Base-by-base conservation (phyloP, 2,888 invertebrate genomes). In the Spialia ferax region DNA sequence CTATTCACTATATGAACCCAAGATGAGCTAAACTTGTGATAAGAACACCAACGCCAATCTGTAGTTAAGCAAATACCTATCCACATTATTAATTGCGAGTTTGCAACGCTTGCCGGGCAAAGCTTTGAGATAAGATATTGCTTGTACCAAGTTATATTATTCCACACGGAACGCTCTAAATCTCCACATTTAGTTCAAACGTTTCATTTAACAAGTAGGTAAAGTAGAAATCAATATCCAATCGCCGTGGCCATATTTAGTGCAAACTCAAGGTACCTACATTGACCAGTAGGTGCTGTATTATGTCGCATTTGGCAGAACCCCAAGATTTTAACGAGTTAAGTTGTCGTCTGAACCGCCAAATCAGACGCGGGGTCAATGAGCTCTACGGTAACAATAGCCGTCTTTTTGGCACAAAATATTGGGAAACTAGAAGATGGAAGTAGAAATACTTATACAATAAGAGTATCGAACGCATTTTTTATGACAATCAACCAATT, bases 311-410 rank as follows among this genome's bases (percentile, higher is more conserved):
- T 66, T 66, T 66, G 66, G 66, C 66, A 55, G 20, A 15, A 42
- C 7, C 15, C 54, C 60, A 66, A 54, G 42, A 54, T 32, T 60
- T 60, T 66, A 60, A 66, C 45, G 45, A 66, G 54, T 55, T 50
- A 55, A 54, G 66, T 66, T 54, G 65, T 59, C 57, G 50, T 60
- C 60, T 60, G 54, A 54, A 50, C 38, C 52, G 18, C 65, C 22
- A 42, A 35, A 57, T 65, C 57, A 65, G 52, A 35, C 18, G 15
- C 29, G 55, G 54, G 60, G 60, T 66, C 66, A 66, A 61, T 66
- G 60, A 61, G 42, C 54, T 59, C 65, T 66, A 66, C 55, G 48
- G 29, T 61, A 61, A 66, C 60, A 61, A 66, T 60, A 23, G 60
- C 66, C 54, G 45, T 38, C 23, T 45, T 66, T 65, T 55, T 66